Conservation (phyloP, 2,113 vertebrate genomes). For the Urocitellus parryii region DNA sequence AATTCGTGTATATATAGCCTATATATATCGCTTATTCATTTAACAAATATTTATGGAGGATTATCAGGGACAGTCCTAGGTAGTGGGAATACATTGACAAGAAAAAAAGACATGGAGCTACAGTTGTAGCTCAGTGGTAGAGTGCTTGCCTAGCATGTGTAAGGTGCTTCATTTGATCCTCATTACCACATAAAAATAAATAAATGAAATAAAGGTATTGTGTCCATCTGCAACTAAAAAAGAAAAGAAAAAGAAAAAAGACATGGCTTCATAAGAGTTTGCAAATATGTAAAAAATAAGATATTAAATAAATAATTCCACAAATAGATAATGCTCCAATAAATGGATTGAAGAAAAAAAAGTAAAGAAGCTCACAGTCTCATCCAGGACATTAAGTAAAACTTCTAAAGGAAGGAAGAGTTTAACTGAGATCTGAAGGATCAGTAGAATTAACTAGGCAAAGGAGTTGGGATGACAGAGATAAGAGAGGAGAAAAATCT, state of each 20-base stretch:
- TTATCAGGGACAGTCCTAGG: background rate
- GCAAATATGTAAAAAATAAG: background rate
- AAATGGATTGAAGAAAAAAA: background rate
- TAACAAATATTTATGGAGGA: constrained; percentile 12
- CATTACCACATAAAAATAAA: no score
- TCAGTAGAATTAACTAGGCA: background rate
- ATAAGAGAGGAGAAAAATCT: background rate
- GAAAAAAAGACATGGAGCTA: background rate
- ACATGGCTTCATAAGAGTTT: background rate
- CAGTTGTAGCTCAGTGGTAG: no score
- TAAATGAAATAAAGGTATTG: no score
- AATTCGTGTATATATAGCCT: background rate
- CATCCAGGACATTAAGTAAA: background rate
- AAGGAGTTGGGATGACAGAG: background rate
- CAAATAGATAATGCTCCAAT: background rate
- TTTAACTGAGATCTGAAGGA: constrained; percentile 17
- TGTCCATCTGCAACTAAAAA: no score
- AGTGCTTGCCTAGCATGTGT: no score
- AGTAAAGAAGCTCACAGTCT: background rate
- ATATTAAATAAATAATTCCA: constrained; percentile 23
- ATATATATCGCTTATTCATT: background rate
- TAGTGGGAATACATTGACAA: background rate
- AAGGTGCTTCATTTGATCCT: no score
- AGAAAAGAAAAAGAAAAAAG: background rate
- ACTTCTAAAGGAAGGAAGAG: background rate